phyloP scores from a whole-genome alignment of 2,113 vertebrate genomes.

The Aegotheles bennettii region DNA sequence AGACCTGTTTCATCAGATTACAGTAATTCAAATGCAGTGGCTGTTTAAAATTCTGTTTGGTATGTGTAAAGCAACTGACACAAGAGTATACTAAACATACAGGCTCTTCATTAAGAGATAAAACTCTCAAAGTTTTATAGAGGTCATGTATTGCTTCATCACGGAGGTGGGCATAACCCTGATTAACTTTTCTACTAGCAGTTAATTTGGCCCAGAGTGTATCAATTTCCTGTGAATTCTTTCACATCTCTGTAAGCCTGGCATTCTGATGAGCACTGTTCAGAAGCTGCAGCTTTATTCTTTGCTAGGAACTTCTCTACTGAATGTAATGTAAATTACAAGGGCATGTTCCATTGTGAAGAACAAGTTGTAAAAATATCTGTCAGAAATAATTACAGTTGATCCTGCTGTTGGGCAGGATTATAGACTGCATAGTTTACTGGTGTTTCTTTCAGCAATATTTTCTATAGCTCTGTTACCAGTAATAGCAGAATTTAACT shows the following conservation, averaged over 20 bases:
- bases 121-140: background rate
- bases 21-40: background rate
- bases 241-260: background rate
- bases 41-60: background rate
- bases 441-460: background rate
- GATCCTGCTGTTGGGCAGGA: background rate
- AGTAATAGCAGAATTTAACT: background rate
- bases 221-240: background rate
- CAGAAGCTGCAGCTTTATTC: background rate
- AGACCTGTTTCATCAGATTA: background rate
- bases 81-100: background rate
- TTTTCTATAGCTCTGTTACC: background rate
- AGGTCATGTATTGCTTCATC: background rate
- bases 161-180: background rate
- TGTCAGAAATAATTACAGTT: conserved; percentile 14
- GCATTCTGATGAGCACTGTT: background rate
- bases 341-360: background rate
- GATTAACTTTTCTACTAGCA: background rate
- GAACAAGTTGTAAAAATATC: background rate
- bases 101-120: background rate
- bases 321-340: background rate
- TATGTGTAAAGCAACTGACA: background rate
- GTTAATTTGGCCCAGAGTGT: background rate
- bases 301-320: background rate
- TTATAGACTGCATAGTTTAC: background rate